Evolutionary conservation across 2,113 vertebrate species (phyloP), one percentile per base, ranked within the genome.

Genomic region (Paracanthobrama guichenoti): DNA sequence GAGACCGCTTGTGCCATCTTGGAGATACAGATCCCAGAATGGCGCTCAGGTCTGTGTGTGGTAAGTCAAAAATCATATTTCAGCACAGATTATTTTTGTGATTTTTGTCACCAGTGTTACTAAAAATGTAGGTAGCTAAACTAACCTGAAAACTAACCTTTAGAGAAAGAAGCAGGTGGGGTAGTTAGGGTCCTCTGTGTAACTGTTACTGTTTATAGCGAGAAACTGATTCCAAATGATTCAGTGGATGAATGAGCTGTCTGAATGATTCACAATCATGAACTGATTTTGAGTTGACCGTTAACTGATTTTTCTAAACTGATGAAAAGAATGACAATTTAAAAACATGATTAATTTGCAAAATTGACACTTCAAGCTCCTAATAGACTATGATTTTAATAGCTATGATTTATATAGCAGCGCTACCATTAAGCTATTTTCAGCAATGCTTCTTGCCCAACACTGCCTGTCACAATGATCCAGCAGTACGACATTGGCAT

Each of bases 1-100:
- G 90, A 92, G 12, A 90, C 89, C 44, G 86, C 88, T 59, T 93
- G 94, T 53, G 26, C 90, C 93, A 31, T 86, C 20, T 4, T 85
- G 0, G 89, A 75, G 0, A 10, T 93, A 11, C 4, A 73, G 16
- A 79, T 92, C 79, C 48, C 89, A 0, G 86, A 91, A 2, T 93
- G 94, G 92, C 81, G 78, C 31, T 28, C 77, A 0, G 66, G n/a
- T 69, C 84, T 91, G 28, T 42, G 64, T 0, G 93, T 91, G 85
- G 82, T 90, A 92, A 90, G 44, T 91, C 87, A 60, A 46, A 9
- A 13, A 28, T 24, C 12, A 64, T 18, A 24, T 24, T 24, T 31
- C 13, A 74, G 71, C 22, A 50, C 44, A 74, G n/a, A 13, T 26
- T 24, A 14, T 35, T 26, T 26, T n/a, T 60, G 4, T 79, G 20